A percentile compares a stretch with the other conserved stretches of the same genome.
phyloP scores from a whole-genome alignment of 2,113 vertebrate species.

The sheep (Ovis aries) region ARS-UI_Ramb_v3.0 NC_056054.1:60905501-60906000 shows the following conservation, averaged over 20 bases:
- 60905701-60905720: background rate
- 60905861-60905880: background rate
- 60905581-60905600: background rate
- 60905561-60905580: background rate
- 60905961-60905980: conserved; percentile 91
- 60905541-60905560: background rate
- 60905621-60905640: background rate
- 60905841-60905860: background rate
- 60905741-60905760: background rate
- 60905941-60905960: background rate
- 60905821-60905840: background rate
- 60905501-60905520: background rate
- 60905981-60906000: conserved; percentile 82
- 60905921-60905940: background rate
- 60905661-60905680: background rate
- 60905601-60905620: no score
- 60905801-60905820: background rate
- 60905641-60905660: background rate
- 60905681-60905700: background rate
- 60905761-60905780: background rate
- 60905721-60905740: background rate
- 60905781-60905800: background rate
- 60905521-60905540: background rate
- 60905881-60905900: conserved; percentile 21
- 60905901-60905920: background rate